A percentile compares a stretch with the other conserved stretches of the same genome.
phyloP scores from a whole-genome alignment of 2,888 invertebrate genomes.

The Dicycla oo region DNA sequence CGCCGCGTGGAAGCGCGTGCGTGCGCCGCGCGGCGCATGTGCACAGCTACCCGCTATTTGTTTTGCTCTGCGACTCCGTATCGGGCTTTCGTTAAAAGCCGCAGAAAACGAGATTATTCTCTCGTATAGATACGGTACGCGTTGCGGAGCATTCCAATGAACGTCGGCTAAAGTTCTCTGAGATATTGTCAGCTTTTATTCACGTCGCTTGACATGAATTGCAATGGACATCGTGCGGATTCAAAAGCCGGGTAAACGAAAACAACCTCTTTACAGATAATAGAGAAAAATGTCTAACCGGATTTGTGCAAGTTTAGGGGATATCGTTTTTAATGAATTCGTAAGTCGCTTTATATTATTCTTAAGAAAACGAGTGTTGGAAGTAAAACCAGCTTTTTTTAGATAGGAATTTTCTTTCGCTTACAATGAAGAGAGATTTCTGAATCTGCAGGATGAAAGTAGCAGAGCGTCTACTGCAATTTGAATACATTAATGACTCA shows the following conservation, averaged over 20 bases:
- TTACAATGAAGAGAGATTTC: not conserved
- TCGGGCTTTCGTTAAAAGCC: constrained; percentile 75
- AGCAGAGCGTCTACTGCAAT: constrained; percentile 1
- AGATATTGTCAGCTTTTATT: constrained; percentile 78
- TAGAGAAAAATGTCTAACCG: constrained; percentile 35
- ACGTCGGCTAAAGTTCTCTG: constrained; percentile 73
- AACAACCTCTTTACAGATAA: constrained; percentile 59
- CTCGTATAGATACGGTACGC: constrained; percentile 80
- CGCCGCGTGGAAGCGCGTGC: constrained; percentile 78
- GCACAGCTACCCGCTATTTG: constrained; percentile 81
- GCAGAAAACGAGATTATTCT: constrained; percentile 86
- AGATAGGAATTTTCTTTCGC: constrained; percentile 4
- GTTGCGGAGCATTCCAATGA: constrained; percentile 81
- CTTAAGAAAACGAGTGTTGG: not conserved
- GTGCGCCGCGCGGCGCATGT: constrained; percentile 81
- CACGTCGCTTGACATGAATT: constrained; percentile 74
- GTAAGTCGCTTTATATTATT: constrained; percentile 1
- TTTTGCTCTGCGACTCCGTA: constrained; percentile 82
- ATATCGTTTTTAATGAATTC: constrained; percentile 22
- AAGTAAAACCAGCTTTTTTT: not conserved
- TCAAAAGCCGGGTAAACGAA: constrained; percentile 61
- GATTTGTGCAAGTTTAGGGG: constrained; percentile 30
- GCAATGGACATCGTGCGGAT: constrained; percentile 68
- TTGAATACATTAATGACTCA: not conserved
- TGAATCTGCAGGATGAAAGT: not conserved